phyloP scores from a whole-genome alignment of 2,888 invertebrate genomes.

The Nezara viridula region DNA sequence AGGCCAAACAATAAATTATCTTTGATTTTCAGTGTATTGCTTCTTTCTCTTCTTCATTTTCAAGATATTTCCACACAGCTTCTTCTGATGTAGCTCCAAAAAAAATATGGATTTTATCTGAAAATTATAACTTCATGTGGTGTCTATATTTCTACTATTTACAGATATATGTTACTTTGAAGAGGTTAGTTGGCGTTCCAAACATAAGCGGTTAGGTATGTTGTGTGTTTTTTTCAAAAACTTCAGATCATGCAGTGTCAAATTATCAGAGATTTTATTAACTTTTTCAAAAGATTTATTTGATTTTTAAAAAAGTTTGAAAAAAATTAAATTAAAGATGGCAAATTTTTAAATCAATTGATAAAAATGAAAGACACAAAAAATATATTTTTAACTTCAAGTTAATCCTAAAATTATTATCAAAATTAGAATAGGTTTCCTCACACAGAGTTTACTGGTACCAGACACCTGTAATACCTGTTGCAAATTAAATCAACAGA shows the following conservation, averaged over 20 bases:
- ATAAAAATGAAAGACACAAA: too few relatives aligned
- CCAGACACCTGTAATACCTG: background rate
- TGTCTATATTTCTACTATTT: conserved; percentile 27
- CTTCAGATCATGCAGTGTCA: background rate
- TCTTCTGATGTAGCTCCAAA: conserved; percentile 23
- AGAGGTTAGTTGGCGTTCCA: background rate
- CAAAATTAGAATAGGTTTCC: background rate
- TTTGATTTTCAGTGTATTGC: conserved; percentile 29
- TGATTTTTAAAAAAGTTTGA: background rate
- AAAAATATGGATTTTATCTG: conserved; percentile 34
- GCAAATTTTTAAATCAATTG: background rate
- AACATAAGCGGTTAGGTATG: background rate
- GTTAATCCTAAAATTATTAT: background rate
- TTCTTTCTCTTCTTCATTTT: conserved; percentile 28
- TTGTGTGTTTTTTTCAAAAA: background rate
- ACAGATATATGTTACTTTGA: conserved; percentile 5
- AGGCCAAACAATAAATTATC: background rate
- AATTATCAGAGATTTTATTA: background rate
- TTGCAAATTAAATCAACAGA: background rate
- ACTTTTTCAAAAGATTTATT: background rate
- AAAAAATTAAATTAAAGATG: background rate
- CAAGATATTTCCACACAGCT: background rate
- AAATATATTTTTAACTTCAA: background rate
- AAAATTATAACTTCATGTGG: conserved; percentile 26
- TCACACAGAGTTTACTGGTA: background rate